Evolutionary conservation across 2,888 invertebrate genomes (phyloP).

Genomic region (Rotaria magnacalcarata): DNA sequence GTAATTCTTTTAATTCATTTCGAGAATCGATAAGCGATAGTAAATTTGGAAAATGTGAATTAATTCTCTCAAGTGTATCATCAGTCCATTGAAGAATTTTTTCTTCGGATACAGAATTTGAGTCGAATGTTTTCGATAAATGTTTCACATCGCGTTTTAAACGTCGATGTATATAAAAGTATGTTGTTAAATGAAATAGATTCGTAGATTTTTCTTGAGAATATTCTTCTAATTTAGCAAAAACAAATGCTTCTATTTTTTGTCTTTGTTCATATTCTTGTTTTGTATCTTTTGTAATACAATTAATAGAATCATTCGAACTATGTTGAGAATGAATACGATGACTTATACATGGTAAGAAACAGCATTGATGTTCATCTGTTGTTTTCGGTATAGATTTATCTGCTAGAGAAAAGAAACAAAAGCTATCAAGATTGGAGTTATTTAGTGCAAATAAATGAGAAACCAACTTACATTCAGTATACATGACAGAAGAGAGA

Average conservation of each 20-base stretch:
- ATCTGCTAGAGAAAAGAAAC: neutral
- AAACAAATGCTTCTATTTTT: neutral
- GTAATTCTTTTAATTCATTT: neutral
- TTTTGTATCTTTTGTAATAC: neutral
- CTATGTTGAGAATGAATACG: neutral
- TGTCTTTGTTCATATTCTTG: neutral
- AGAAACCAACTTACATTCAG: neutral
- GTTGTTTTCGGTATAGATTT: neutral
- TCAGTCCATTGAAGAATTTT: neutral
- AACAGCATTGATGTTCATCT: neutral
- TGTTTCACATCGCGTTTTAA: neutral
- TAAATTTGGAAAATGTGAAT: neutral
- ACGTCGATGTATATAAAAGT: neutral
- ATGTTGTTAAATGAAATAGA: neutral
- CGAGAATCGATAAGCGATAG: neutral
- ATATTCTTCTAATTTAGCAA: constrained; percentile 26
- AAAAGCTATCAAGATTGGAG: neutral
- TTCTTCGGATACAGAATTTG: neutral
- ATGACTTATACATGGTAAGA: neutral
- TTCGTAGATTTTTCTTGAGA: neutral
- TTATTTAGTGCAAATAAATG: neutral
- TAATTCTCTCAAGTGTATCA: constrained; percentile 5
- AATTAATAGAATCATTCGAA: neutral
- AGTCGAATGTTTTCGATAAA: neutral
- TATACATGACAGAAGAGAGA: neutral